phyloP scores from a whole-genome alignment of 2,888 invertebrate genomes.

The Acrobasis consociella region DNA sequence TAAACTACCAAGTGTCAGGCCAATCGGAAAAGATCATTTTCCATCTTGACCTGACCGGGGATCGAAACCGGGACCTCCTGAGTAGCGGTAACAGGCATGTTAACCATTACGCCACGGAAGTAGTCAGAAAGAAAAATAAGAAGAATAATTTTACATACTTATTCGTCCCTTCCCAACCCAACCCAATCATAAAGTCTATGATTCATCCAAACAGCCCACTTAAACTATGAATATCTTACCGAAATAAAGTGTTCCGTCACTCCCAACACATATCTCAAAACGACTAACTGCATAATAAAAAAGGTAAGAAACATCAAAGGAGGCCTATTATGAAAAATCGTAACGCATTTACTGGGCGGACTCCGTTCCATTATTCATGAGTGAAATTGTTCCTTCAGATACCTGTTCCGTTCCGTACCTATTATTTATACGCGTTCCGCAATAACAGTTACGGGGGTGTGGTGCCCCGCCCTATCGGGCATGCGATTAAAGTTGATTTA shows the following conservation, averaged over 20 bases:
- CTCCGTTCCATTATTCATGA: constrained; percentile 74
- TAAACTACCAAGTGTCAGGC: too few relatives aligned
- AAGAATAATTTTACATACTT: too few relatives aligned
- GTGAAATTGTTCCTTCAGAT: constrained; percentile 64
- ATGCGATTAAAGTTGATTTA: constrained; percentile 36
- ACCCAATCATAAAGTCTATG: background rate
- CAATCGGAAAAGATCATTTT: too few relatives aligned
- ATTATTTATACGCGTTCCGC: constrained; percentile 67
- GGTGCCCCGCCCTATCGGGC: constrained; percentile 51
- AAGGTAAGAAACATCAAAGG: constrained; percentile 68
- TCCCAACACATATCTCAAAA: constrained; percentile 42
- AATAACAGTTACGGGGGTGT: constrained; percentile 60
- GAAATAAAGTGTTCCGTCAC: constrained; percentile 30
- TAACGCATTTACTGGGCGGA: constrained; percentile 79
- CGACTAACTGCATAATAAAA: constrained; percentile 67
- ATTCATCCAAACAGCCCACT: constrained; percentile 20
- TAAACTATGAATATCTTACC: constrained; percentile 23
- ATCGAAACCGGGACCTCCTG: too few relatives aligned
- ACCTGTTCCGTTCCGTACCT: constrained; percentile 58
- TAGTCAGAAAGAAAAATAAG: too few relatives aligned
- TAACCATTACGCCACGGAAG: too few relatives aligned
- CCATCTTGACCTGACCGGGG: too few relatives aligned
- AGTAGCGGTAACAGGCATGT: too few relatives aligned
- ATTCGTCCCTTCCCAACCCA: background rate
- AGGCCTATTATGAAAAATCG: constrained; percentile 81